Base-by-base conservation (phyloP, 2,797 vertebrate species). In the Taenioides sp. region DNA sequence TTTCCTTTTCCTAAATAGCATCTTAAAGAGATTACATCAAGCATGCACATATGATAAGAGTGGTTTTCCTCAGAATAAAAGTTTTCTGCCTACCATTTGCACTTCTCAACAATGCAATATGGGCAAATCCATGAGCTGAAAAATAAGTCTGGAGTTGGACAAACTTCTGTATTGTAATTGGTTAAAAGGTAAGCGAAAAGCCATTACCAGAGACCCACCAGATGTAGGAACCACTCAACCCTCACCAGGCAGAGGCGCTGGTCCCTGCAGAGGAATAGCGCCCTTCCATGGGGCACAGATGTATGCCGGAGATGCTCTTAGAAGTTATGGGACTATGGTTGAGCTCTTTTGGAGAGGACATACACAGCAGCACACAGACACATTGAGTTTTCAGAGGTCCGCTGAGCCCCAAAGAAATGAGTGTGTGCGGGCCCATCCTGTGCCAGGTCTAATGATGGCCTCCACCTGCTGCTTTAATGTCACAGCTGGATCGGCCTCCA, bases 381-480 rank as follows among this genome's bases (percentile, higher is more conserved):
- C 66, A 70, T 69, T 71, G 43, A 37, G 74, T 65, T 93, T 94
- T 94, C 93, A 96, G 94, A 94, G 95, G 93, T 91, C 93, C 88
- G 85, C 94, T 93, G 94, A 82, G 87, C 80, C 87, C 83, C 93
- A 95, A 95, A 95, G 95, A 96, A 96, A 97, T 95, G 95, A 95
- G 95, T 93, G 94, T 93, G 88, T 94, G 95, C 80, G 94, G 94
- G 94, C 94, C 94, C 95, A 94, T 95, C 94, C 95, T 95, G 95
- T 95, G 95, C 95, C 95, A 94, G 94, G 95, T 95, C 95, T 98
- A 97, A 98, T 97, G 96, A 96, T 94, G 95, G 96, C 94, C 92
- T 96, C 96, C 96, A 97, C 96, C 97, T 97, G 96, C 96, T 97
- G 96, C 97, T 97, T 97, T 97, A 98, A 96, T 96, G 96, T 96